Evolutionary conservation across 2,797 vertebrate genomes (phyloP).

Genomic region (Alca torda): DNA sequence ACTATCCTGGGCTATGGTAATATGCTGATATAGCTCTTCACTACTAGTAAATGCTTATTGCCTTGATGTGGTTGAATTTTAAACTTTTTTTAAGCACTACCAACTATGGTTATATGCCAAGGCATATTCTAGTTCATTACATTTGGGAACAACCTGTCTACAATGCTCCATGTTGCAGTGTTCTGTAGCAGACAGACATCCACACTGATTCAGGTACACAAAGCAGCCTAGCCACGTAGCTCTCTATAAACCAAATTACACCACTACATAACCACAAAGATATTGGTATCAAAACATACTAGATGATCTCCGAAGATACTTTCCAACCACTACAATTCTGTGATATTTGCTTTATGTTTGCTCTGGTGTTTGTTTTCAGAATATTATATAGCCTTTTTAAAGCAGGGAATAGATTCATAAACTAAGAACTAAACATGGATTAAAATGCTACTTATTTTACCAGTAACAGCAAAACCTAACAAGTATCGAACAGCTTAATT

Average conservation of each 20-base stretch:
- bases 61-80: not conserved
- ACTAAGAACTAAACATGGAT: not conserved
- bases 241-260: not conserved
- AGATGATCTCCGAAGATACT: no score
- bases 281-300: not conserved
- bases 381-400: not conserved
- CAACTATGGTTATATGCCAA: not conserved
- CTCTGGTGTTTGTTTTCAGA: not conserved
- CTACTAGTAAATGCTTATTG: not conserved
- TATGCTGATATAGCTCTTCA: not conserved
- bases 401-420: not conserved
- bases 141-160: not conserved
- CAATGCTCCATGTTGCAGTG: not conserved
- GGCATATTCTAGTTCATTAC: not conserved
- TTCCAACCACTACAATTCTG: no score
- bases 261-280: not conserved
- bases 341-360: not conserved
- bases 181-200: not conserved
- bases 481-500: not conserved
- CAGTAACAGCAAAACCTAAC: not conserved
- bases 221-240: not conserved
- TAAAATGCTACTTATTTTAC: not conserved
- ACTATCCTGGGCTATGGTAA: not conserved
- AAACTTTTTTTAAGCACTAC: not conserved
- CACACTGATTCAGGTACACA: not conserved